phyloP scores from a whole-genome alignment of 2,797 vertebrate species.

The Eulemur albifrons region DNA sequence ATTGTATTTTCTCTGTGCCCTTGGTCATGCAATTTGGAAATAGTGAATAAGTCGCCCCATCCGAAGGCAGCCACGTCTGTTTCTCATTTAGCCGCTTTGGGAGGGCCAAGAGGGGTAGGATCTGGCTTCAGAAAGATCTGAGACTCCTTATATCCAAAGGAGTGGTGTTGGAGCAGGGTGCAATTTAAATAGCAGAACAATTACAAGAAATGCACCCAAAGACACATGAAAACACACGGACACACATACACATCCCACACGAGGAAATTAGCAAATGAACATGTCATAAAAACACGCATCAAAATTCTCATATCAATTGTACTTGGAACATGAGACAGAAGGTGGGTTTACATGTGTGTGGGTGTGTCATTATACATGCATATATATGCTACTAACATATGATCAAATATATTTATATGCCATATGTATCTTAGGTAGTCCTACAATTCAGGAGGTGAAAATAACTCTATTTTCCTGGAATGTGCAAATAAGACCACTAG shows the following conservation, averaged over 20 bases:
- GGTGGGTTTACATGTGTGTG: rapidly evolving
- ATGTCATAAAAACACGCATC: neutral
- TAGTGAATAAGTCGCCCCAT: neutral
- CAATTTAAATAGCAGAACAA: neutral
- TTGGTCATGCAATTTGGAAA: neutral
- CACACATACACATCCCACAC: neutral
- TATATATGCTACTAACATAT: rapidly evolving
- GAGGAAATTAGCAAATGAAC: too few relatives aligned
- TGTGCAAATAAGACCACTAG: neutral
- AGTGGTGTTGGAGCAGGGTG: neutral
- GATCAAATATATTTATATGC: neutral
- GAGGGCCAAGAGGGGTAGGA: neutral
- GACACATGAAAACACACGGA: too few relatives aligned
- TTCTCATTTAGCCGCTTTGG: neutral
- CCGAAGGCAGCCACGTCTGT: too few relatives aligned
- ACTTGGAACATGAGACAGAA: neutral
- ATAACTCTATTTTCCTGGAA: neutral
- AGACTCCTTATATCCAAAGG: neutral
- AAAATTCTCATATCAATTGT: rapidly evolving
- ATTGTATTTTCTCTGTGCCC: neutral
- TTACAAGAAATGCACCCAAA: neutral
- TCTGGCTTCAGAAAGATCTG: rapidly evolving
- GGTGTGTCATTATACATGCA: neutral
- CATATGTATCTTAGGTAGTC: neutral
- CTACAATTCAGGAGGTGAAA: neutral